Evolutionary conservation across 2,113 vertebrate species (phyloP), one percentile per base, ranked within the genome.

Genomic region (Peromyscus leucopus): DNA sequence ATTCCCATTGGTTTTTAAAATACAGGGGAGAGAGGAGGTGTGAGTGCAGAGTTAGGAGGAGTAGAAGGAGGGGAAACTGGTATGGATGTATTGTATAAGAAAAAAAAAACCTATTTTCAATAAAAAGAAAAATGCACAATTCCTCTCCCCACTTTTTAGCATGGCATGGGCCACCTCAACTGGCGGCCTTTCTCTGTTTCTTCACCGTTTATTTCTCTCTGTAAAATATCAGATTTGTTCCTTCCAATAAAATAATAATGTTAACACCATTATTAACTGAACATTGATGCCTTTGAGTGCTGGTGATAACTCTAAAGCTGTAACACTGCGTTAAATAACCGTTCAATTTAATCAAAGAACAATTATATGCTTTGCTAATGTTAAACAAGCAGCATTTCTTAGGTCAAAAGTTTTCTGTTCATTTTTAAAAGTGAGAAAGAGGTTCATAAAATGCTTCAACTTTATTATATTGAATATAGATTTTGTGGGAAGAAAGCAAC

Each of bases 381-480:
- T 0, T 59, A 57, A 89, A 88, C 48, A 42, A 4, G 13, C 2
- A 94, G 7, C 84, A 76, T 33, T 92, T 93, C 48, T 90, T 63
- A 33, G 2, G n/a, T 91, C 93, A 28, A 65, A 42, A 57, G 42
- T 76, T 87, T 90, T 39, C 28, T 74, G 3, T 15, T 51, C 88
- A 93, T 57, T 89, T 96, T 71, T 91, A 83, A 92, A 75, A 59
- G 24, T 94, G 22, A 55, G 17, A 36, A 82, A 39, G 89, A 84
- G 21, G 1, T 16, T 90, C 88, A 8, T 7, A 61, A 96, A 84
- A 15, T 83, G 74, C 33, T 72, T 93, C 78, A 96, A 65, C 39
- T 74, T 46, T 63, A 92, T 55, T 95, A 6, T 8, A 76, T 46
- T 71, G 26, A 75, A 63, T 31, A 36, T 26, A 90, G 5, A 57